Evolutionary conservation across 2,888 invertebrate species (phyloP).

Genomic region (Augiades crinisus): DNA sequence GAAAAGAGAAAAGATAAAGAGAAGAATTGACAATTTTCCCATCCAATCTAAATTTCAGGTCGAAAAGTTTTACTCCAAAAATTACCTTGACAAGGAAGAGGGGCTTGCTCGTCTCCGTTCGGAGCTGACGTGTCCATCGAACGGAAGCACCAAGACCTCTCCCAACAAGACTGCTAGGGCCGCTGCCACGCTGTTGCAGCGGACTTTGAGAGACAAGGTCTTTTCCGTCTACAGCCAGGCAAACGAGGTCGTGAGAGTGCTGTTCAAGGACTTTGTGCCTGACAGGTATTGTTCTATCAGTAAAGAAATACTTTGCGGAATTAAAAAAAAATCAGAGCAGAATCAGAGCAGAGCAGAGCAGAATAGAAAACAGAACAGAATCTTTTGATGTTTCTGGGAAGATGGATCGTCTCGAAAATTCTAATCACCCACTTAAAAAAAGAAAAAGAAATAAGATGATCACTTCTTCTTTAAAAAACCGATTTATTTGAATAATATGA

Average conservation of each 20-base stretch:
- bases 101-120: conserved; percentile 86
- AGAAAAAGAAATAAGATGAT: too few relatives aligned
- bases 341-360: too few relatives aligned
- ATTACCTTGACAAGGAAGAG: conserved; percentile 94
- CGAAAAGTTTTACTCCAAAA: conserved; percentile 94
- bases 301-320: too few relatives aligned
- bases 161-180: conserved; percentile 92
- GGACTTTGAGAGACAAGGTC: conserved; percentile 92
- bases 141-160: conserved; percentile 69
- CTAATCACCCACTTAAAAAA: too few relatives aligned
- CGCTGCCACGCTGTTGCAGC: conserved; percentile 88
- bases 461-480: too few relatives aligned
- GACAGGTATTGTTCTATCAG: conserved; percentile 82
- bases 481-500: too few relatives aligned
- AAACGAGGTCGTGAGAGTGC: conserved; percentile 89
- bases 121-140: conserved; percentile 64
- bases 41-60: conserved; percentile 82
- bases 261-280: conserved; percentile 92
- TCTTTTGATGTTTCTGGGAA: too few relatives aligned
- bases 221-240: conserved; percentile 93
- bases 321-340: too few relatives aligned
- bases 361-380: too few relatives aligned
- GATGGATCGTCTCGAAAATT: too few relatives aligned
- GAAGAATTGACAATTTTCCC: too few relatives aligned
- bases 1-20: too few relatives aligned